Percentiles rank a stretch among this genome's conserved stretches.
phyloP scores from a whole-genome alignment of 1,140 invertebrate genomes.

The Apis cerana region DNA sequence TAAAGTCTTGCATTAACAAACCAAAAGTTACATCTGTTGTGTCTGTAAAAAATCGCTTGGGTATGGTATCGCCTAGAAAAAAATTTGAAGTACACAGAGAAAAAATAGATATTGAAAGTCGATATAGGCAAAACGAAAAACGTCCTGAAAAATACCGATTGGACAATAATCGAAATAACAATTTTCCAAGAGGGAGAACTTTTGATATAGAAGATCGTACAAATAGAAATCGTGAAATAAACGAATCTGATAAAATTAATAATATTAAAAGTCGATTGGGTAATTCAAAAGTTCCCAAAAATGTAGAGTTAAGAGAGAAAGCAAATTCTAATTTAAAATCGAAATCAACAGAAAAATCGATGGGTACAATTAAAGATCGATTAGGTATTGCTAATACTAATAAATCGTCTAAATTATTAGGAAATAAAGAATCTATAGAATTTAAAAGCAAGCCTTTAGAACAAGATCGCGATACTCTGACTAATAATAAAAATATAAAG shows the following conservation, averaged over 20 bases:
- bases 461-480: slow-evolving; percentile 64
- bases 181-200: slow-evolving; percentile 48
- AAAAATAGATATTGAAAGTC: slow-evolving; percentile 45
- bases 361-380: slow-evolving; percentile 70
- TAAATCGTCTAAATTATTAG: slow-evolving; percentile 66
- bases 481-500: slow-evolving; percentile 79
- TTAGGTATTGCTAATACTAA: slow-evolving; percentile 57
- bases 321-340: slow-evolving; percentile 16
- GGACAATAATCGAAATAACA: slow-evolving; percentile 49
- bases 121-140: slow-evolving; percentile 57
- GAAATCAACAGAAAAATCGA: slow-evolving; percentile 46
- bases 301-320: slow-evolving; percentile 55
- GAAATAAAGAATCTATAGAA: slow-evolving; percentile 72
- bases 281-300: slow-evolving; percentile 47
- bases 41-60: slow-evolving; percentile 75
- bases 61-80: slow-evolving; percentile 64
- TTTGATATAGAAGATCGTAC: slow-evolving; percentile 46
- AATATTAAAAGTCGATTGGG: slow-evolving; percentile 68
- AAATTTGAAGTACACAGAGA: slow-evolving; percentile 68
- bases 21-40: slow-evolving; percentile 77
- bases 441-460: slow-evolving; percentile 39
- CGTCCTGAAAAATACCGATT: slow-evolving; percentile 53
- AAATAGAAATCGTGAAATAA: slow-evolving; percentile 52
- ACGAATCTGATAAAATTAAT: slow-evolving; percentile 45
- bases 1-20: slow-evolving; percentile 75